A percentile compares a stretch with the other conserved stretches of the same genome.
phyloP scores from a whole-genome alignment of 1,140 invertebrate genomes.

The Liolophura sinensis region DNA sequence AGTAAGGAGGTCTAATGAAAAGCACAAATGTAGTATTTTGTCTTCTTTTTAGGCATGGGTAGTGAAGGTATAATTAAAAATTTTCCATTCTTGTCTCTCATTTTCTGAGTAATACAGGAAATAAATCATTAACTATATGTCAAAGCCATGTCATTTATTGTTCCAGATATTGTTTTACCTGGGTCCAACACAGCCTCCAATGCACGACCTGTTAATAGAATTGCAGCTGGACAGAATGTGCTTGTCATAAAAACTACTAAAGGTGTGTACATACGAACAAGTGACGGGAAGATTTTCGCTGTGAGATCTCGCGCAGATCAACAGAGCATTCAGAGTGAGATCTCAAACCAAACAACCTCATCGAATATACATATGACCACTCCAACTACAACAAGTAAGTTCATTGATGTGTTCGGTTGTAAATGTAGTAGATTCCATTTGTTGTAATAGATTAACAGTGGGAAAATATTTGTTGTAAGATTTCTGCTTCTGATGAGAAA shows the following conservation, averaged over 20 bases:
- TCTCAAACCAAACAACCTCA: too few species aligned
- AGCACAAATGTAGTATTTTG: background rate
- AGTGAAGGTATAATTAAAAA: background rate
- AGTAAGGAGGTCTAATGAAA: too few species aligned
- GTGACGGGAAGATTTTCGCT: conserved; percentile 96
- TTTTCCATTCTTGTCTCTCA: conserved; percentile 1
- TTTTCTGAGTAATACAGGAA: conserved; percentile 1
- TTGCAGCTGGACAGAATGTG: conserved; percentile 90
- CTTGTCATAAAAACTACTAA: conserved; percentile 93
- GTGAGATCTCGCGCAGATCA: conserved; percentile 62
- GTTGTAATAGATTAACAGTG: too few species aligned
- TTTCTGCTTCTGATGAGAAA: too few species aligned
- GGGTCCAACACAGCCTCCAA: conserved; percentile 72
- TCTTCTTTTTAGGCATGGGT: background rate
- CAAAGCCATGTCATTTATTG: conserved; percentile 4
- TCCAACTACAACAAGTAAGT: too few species aligned
- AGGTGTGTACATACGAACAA: conserved; percentile 93
- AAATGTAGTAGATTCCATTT: too few species aligned
- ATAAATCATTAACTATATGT: background rate
- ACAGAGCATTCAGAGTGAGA: too few species aligned
- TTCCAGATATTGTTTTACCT: conserved; percentile 86
- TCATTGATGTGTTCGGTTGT: too few species aligned
- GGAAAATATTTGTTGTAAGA: too few species aligned
- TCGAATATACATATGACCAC: too few species aligned
- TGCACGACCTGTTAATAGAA: conserved; percentile 64